Percentiles rank a stretch among this genome's conserved stretches.
Conservation (phyloP, 2,113 vertebrate genomes). For the Tympanuchus pallidicinctus region DNA sequence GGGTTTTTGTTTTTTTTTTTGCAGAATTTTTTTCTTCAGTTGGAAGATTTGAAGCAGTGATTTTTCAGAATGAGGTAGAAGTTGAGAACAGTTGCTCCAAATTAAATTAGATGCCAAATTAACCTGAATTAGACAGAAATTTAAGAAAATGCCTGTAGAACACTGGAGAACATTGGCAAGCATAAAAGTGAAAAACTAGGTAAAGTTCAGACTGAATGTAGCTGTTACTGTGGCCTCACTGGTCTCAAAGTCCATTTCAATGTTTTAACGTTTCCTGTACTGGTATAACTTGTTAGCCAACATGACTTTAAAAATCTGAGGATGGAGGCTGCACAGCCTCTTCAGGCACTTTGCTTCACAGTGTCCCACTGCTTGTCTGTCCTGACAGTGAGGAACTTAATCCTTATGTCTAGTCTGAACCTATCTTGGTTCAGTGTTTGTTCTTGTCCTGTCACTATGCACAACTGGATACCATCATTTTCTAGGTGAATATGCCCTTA, state of each 20-base stretch:
- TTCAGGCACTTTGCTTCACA: background rate
- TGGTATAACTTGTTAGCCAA: background rate
- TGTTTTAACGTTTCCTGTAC: fast-evolving
- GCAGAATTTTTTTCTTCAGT: background rate
- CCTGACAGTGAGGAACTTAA: background rate
- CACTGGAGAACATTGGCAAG: background rate
- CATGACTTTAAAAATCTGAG: background rate
- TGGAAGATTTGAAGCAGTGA: background rate
- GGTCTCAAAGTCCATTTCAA: background rate
- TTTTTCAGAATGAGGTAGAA: background rate
- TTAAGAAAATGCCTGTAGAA: background rate
- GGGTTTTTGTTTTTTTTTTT: no score
- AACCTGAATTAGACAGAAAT: background rate
- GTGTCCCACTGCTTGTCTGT: background rate
- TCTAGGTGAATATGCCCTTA: background rate
- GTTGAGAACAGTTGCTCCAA: background rate
- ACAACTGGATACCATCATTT: fast-evolving
- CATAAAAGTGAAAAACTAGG: background rate
- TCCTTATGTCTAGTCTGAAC: background rate
- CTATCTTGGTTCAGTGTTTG: background rate
- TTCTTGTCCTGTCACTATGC: background rate
- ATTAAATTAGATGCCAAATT: background rate
- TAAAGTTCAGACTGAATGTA: background rate
- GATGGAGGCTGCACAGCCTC: background rate
- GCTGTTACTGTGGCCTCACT: background rate